phyloP scores from a whole-genome alignment of 2,113 vertebrate genomes.

The Nannospalax galili region DNA sequence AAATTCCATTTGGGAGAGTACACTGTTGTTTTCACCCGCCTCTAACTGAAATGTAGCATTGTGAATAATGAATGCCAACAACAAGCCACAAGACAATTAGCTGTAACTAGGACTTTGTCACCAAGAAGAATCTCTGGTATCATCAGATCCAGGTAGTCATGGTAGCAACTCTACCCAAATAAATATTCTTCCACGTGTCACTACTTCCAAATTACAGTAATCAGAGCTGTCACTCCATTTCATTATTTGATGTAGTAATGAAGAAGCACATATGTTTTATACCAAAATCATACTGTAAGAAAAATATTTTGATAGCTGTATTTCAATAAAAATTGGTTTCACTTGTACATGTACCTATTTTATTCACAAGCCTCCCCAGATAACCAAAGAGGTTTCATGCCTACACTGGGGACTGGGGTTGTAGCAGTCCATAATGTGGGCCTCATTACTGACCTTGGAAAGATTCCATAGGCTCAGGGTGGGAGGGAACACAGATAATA shows the following conservation, averaged over 20 bases:
- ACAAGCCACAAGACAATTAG: not conserved
- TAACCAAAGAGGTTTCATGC: not conserved
- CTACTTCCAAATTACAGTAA: constrained; percentile 20
- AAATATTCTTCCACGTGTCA: constrained; percentile 49
- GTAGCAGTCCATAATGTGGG: not conserved
- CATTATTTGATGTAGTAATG: constrained; percentile 40
- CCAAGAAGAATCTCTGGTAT: constrained; percentile 13
- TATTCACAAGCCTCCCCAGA: constrained; percentile 15
- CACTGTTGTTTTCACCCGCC: not conserved
- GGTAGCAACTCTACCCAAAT: constrained; percentile 36
- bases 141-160: not conserved
- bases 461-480: not conserved
- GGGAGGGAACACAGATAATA: not conserved
- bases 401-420: not conserved
- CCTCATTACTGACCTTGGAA: not conserved
- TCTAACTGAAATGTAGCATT: constrained; percentile 28
- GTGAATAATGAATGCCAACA: not conserved
- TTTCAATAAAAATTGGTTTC: constrained; percentile 34
- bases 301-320: constrained; percentile 20
- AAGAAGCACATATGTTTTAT: constrained; percentile 34
- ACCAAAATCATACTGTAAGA: not conserved
- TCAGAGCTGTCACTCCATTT: not conserved
- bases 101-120: constrained; percentile 2
- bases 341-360: constrained; percentile 34
- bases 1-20: not conserved